phyloP scores from a whole-genome alignment of 1,140 invertebrate genomes.

The Drosophila nigromelanica region DNA sequence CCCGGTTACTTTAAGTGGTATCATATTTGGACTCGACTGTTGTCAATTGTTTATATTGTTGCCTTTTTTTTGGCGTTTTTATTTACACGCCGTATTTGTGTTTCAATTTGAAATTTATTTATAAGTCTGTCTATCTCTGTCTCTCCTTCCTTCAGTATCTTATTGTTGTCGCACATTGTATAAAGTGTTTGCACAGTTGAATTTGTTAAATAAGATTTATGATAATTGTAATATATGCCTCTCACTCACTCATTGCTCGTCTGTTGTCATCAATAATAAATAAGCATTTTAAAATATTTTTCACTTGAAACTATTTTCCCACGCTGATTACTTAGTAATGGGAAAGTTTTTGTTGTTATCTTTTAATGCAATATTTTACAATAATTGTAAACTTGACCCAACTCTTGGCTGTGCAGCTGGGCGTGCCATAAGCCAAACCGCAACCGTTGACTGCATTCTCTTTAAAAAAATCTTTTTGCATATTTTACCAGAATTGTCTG shows the following conservation, averaged over 20 bases:
- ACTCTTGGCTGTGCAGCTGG: background rate
- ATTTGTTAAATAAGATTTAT: constrained; percentile 75
- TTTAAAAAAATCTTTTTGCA: background rate
- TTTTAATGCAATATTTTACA: constrained; percentile 9
- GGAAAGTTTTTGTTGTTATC: constrained; percentile 17
- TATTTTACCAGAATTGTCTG: constrained; percentile 9
- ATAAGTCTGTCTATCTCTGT: constrained; percentile 6
- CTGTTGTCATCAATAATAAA: constrained; percentile 28
- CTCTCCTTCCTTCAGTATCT: constrained; percentile 9
- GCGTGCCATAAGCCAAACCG: background rate
- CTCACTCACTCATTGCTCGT: background rate
- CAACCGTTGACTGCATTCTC: constrained; percentile 8
- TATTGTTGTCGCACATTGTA: constrained; percentile 36
- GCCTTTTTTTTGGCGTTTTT: constrained; percentile 35
- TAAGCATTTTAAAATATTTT: constrained; percentile 18
- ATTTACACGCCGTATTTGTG: constrained; percentile 41
- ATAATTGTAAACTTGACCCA: constrained; percentile 53
- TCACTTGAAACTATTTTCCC: constrained; percentile 48
- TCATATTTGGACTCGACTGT: constrained; percentile 34
- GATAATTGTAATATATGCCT: constrained; percentile 52
- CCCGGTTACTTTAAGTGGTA: constrained; percentile 41
- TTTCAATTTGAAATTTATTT: constrained; percentile 46
- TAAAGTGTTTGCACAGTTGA: constrained; percentile 51
- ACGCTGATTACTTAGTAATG: constrained; percentile 64
- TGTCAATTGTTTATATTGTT: constrained; percentile 36